Evolutionary conservation across 2,888 invertebrate species (phyloP).

Genomic region (Acanthococcus lagerstroemiae): DNA sequence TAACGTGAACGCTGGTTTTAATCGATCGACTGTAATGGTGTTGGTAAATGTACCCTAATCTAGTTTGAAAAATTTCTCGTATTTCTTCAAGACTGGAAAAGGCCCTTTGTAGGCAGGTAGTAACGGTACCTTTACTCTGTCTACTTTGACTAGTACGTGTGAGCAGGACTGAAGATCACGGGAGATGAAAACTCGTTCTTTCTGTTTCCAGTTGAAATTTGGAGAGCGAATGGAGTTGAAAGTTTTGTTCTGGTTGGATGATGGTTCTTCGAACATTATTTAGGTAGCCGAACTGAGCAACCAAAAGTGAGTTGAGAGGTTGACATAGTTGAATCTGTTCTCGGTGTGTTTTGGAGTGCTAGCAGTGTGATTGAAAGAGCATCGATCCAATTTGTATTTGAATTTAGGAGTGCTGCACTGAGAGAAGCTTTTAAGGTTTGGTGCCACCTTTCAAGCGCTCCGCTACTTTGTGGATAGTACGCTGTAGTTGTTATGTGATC

Average conservation of each 20-base stretch:
- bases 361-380: background rate
- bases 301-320: background rate
- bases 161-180: background rate
- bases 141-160: slow-evolving; percentile 28
- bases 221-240: background rate
- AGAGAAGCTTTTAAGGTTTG: slow-evolving; percentile 29
- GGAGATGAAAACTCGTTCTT: background rate
- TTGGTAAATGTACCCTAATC: background rate
- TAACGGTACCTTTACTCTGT: slow-evolving; percentile 19
- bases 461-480: slow-evolving; percentile 32
- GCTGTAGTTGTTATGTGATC: slow-evolving; percentile 6
- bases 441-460: slow-evolving; percentile 26
- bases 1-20: background rate
- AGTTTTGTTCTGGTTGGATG: background rate
- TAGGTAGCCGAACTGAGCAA: background rate
- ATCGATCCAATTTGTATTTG: background rate
- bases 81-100: background rate
- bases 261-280: background rate
- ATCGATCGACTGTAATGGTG: background rate
- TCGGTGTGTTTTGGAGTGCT: background rate
- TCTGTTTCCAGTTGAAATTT: background rate
- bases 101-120: slow-evolving; percentile 26
- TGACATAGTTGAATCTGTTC: background rate
- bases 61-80: background rate
- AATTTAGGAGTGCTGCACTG: background rate